Conservation (phyloP, 2,113 vertebrate genomes). For the Cyanoliseus patagonus region DNA sequence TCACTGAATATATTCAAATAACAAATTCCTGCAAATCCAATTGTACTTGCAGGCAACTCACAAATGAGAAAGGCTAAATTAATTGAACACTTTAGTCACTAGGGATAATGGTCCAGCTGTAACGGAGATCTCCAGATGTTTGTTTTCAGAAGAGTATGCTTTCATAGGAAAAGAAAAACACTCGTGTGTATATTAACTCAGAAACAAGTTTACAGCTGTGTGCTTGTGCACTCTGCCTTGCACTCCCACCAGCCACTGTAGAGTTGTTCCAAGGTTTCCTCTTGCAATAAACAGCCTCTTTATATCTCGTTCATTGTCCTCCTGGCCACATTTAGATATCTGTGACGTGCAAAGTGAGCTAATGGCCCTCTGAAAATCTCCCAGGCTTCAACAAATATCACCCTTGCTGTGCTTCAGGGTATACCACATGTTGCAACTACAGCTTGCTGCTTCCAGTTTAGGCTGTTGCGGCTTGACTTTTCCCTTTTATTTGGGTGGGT, state of each 20-base stretch:
- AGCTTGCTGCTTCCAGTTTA: background rate
- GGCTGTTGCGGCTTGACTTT: background rate
- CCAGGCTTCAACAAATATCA: background rate
- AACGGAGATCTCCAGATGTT: constrained; percentile 62
- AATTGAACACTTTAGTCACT: constrained; percentile 17
- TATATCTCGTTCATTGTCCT: constrained; percentile 6
- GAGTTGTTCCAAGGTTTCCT: constrained; percentile 18
- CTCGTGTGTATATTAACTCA: constrained; percentile 52
- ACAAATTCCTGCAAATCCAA: background rate
- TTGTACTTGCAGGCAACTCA: constrained; percentile 6
- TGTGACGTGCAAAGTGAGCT: constrained; percentile 24
- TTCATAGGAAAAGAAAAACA: constrained; percentile 37
- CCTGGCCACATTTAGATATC: background rate
- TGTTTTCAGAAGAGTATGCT: constrained; percentile 25
- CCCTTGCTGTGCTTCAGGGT: background rate
- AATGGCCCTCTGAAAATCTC: background rate
- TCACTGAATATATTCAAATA: background rate
- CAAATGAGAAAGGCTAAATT: constrained; percentile 47
- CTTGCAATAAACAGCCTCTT: constrained; percentile 8
- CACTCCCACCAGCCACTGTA: background rate
- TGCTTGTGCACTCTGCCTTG: background rate
- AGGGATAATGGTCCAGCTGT: constrained; percentile 55
- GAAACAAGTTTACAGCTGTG: constrained; percentile 47
- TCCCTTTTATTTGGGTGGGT: background rate
- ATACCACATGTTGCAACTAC: background rate